Evolutionary conservation across 1,140 invertebrate genomes (phyloP), one percentile per base, ranked within the genome.

Genomic region (Drosophila subpulchrella): DNA sequence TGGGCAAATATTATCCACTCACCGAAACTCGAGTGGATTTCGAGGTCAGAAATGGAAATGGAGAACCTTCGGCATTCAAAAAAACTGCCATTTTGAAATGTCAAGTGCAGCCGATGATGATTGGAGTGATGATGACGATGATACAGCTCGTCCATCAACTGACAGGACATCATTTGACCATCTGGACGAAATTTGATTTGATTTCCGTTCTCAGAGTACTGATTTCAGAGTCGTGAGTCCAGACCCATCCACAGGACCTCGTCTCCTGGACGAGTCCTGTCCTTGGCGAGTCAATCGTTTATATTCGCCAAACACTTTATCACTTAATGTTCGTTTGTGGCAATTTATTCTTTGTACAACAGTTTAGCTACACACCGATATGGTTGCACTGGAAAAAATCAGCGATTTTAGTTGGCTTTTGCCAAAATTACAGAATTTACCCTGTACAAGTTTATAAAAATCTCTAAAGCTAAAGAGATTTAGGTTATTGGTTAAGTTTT

Each of bases 231-330:
- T 32, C 11, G 7, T 34, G 8, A 10, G 8, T 39, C 12, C 13
- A 13, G 15, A 30, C 11, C 11, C 44, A 39, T 12, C 30, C 5
- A 7, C n/a, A 30, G 55, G 55, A 30, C 55, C 38, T 38, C 36
- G 13, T 24, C 20, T 20, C 20, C 20, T 20, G 20, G 20, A 20
- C 20, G 20, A 20, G 20, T 20, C 57, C 20, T 39, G 20, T 38
- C 34, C 47, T 15, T 48, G n/a, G 6, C 27, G 34, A 73, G 67
- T 67, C 59, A 73, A 86, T 82, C 78, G 83, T 63, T 86, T 88
- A 82, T 83, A 88, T 88, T 86, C 77, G 66, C 15, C 70, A 76
- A 88, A 88, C 84, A 79, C 79, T 89, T 86, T 88, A 88, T 83
- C 83, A 88, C 84, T 89, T 89, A 88, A 88, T 89, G 75, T 77